Base-by-base conservation (phyloP, 2,888 invertebrate species). In the Philereme vetulata region DNA sequence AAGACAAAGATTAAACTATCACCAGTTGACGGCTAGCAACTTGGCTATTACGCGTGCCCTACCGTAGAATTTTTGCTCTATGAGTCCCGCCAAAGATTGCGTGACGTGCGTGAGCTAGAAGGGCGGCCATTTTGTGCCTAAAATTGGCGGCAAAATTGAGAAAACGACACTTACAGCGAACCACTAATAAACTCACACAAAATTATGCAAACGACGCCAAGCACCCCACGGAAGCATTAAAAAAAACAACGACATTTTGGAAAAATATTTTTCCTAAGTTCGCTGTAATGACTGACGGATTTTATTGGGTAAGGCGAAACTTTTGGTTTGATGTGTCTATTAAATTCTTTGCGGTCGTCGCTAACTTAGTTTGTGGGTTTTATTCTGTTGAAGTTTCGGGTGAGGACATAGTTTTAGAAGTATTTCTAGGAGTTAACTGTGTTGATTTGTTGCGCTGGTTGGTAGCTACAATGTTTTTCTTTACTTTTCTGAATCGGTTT, bases 61-160 rank as follows among this genome's bases (percentile, higher is more conserved):
- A 32, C 43, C 8, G 21, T 11, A 35, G 38, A 46, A 56, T 56
- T 45, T 53, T 46, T 45, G 49, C 38, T 62, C 57, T 51, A 54
- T 44, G 56, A 70, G 62, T 75, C 69, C 71, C 64, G 60, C 52
- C 54, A 55, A 68, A 60, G 70, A 62, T 86, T 76, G 87, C 87
- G 86, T 87, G 87, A 66, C 72, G 78, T 82, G 86, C 86, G 87
- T 87, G 86, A 71, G 77, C 70, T 70, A 72, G 72, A 80, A 78
- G 75, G 75, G 76, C 82, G 77, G 85, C 88, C 89, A 90, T 90
- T 87, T 90, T 88, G 88, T 81, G 74, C 78, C 82, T 78, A 76
- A 87, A 87, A 89, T 88, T 88, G 86, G 85, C 84, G 84, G 86
- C 79, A 82, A 87, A 88, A 89, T 88, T 85, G 84, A 86, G 85